These are phyloP conservation scores for Chromis chromis DNA, from an alignment of 2,797 vertebrate genomes.

Conservation along the genomic window DNA sequence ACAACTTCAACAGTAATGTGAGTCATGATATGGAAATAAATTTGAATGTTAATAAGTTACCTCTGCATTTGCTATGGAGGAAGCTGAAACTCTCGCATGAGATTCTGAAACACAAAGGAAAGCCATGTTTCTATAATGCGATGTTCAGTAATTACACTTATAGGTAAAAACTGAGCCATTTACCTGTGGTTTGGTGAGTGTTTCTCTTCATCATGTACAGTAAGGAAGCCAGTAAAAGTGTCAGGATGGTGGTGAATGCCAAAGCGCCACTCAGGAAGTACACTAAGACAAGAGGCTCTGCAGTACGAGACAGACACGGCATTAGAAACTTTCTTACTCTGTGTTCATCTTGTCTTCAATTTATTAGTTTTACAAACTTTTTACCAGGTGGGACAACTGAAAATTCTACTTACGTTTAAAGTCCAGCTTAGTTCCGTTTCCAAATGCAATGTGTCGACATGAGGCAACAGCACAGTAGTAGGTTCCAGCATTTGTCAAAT, in stretches of 20 bases:
- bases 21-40: rapidly evolving
- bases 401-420: neutral
- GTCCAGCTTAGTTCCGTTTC: conserved; percentile 8
- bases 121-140: rapidly evolving
- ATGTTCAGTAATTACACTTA: neutral
- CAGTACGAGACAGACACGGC: too few relatives aligned
- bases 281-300: too few relatives aligned
- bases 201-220: too few relatives aligned
- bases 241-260: too few relatives aligned
- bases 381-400: too few relatives aligned
- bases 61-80: neutral
- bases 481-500: conserved; percentile 25
- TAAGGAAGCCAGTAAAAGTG: too few relatives aligned
- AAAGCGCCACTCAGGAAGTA: too few relatives aligned
- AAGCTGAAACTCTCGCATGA: neutral
- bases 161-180: neutral
- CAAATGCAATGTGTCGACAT: conserved; percentile 62
- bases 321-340: too few relatives aligned
- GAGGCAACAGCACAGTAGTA: conserved; percentile 52
- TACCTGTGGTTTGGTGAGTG: neutral
- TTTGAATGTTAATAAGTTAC: neutral
- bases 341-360: too few relatives aligned
- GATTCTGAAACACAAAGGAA: conserved; percentile 14
- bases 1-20: neutral
- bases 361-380: too few relatives aligned